Evolutionary conservation across 2,113 vertebrate genomes (phyloP).

Genomic region (Zeus faber): DNA sequence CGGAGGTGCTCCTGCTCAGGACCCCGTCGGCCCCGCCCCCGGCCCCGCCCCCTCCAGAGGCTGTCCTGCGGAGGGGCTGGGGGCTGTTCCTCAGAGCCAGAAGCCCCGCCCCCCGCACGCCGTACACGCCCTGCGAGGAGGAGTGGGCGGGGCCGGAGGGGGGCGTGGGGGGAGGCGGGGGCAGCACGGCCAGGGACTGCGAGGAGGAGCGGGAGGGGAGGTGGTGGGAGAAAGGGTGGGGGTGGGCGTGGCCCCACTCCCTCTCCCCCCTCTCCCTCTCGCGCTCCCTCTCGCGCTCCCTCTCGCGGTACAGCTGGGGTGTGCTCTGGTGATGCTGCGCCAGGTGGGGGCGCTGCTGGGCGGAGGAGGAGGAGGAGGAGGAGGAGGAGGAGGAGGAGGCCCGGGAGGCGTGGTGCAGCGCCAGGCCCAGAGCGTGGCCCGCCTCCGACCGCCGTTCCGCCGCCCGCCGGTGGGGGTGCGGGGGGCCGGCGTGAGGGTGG

Average conservation of each 20-base stretch:
- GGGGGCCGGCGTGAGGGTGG: too few species aligned
- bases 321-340: conserved; percentile 82
- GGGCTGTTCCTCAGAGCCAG: conserved; percentile 89
- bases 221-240: conserved; percentile 77
- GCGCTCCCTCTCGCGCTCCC: conserved; percentile 68
- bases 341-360: conserved; percentile 73
- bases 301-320: conserved; percentile 75
- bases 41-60: conserved; percentile 82
- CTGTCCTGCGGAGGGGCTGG: conserved; percentile 86
- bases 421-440: conserved; percentile 46
- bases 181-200: conserved; percentile 75
- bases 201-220: conserved; percentile 78
- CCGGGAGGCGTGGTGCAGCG: conserved; percentile 69
- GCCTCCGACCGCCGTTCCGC: conserved; percentile 24
- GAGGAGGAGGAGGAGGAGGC: conserved; percentile 78
- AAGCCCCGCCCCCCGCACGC: conserved; percentile 65
- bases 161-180: conserved; percentile 77
- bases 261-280: conserved; percentile 66
- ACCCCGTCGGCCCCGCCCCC: conserved; percentile 75
- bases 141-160: conserved; percentile 69
- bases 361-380: conserved; percentile 69
- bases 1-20: conserved; percentile 88
- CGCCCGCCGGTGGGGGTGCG: conserved; percentile 75
- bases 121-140: conserved; percentile 73
- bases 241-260: conserved; percentile 70